Percentiles rank a stretch among this genome's conserved stretches.
Conservation (phyloP, 92 coral and sea anemone genomes). For the Actinernus sp. region DNA sequence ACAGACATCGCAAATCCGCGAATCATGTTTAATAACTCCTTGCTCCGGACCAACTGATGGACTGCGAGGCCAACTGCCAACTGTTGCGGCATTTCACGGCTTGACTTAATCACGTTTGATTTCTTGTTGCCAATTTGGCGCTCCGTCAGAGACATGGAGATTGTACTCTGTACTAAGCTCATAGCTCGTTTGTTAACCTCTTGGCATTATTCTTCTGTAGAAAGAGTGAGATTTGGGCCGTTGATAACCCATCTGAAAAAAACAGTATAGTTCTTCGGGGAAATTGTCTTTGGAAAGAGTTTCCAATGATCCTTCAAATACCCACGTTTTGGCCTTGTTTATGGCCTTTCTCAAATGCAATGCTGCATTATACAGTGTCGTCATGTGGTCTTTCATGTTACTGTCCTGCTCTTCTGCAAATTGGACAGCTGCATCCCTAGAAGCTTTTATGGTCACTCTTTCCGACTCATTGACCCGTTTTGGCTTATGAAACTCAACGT, state of each 20-base stretch:
- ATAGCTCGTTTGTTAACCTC: constrained; percentile 56
- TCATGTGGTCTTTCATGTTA: background rate
- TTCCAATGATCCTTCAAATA: constrained; percentile 20
- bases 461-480: constrained; percentile 8
- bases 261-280: constrained; percentile 23
- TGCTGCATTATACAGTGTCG: background rate
- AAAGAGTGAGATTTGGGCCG: no score
- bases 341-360: constrained; percentile 16
- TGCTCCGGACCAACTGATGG: constrained; percentile 37
- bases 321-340: constrained; percentile 24
- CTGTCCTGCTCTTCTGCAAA: background rate
- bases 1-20: constrained; percentile 69
- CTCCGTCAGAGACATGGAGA: constrained; percentile 57
- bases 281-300: background rate
- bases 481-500: constrained; percentile 16
- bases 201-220: constrained; percentile 43
- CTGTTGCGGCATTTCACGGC: constrained; percentile 56
- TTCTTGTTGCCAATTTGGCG: constrained; percentile 26
- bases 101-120: constrained; percentile 26
- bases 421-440: background rate
- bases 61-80: constrained; percentile 49
- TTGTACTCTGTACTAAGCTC: constrained; percentile 46
- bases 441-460: constrained; percentile 1
- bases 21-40: constrained; percentile 29
- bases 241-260: constrained; percentile 1